A percentile compares a stretch with the other conserved stretches of the same genome.
Evolutionary conservation across 2,797 vertebrate genomes (phyloP).

Genomic region (Malacoraja senta): DNA sequence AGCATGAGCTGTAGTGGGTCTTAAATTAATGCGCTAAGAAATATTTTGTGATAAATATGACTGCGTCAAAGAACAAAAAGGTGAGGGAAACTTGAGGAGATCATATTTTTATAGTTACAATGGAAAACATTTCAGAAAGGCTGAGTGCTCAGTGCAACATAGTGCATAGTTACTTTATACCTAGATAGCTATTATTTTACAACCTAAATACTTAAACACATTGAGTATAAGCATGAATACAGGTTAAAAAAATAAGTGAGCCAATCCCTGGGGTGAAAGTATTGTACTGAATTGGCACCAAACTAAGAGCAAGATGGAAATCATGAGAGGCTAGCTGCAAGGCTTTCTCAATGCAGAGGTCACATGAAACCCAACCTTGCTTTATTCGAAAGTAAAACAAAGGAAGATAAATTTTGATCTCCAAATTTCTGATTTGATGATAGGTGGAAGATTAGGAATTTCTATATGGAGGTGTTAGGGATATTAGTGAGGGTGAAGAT

Average conservation of each 20-base stretch:
- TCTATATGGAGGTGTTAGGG: background rate
- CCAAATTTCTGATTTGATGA: background rate
- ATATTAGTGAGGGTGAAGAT: too few species aligned
- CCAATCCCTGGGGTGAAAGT: background rate
- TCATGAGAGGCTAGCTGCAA: background rate
- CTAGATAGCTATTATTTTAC: background rate
- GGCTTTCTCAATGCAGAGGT: background rate
- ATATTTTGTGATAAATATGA: background rate
- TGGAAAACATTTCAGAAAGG: background rate
- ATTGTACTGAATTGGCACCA: background rate
- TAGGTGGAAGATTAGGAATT: background rate
- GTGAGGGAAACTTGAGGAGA: background rate
- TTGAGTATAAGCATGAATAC: background rate
- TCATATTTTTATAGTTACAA: constrained; percentile 3
- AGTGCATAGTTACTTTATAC: constrained; percentile 15
- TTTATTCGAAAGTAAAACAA: background rate
- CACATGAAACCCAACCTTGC: background rate
- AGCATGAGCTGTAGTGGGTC: background rate
- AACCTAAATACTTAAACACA: constrained; percentile 24
- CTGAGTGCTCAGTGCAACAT: background rate
- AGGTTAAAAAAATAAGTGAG: background rate
- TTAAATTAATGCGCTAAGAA: background rate
- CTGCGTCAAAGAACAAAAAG: background rate
- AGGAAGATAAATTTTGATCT: background rate
- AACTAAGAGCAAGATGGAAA: background rate